A percentile compares a stretch with the other conserved stretches of the same genome.
These are phyloP conservation scores for Poeciliopsis presidionis DNA, from an alignment of 2,797 vertebrate species.

Conservation along the genomic window DNA sequence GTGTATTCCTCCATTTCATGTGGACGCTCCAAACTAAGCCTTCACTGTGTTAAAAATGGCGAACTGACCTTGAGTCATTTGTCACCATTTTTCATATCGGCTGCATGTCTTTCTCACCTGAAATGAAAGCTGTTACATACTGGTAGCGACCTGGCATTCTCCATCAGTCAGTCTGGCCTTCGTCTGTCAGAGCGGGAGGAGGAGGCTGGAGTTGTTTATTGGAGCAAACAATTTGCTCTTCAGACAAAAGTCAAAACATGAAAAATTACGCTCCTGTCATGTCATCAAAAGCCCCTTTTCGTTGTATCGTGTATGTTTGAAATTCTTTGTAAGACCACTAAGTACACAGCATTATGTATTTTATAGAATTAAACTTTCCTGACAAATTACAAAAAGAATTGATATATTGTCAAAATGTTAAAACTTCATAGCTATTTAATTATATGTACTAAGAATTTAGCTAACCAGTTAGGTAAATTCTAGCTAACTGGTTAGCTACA, in stretches of 20 bases:
- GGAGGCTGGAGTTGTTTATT: slow-evolving; percentile 25
- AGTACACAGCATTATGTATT: not conserved
- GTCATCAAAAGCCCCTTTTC: not conserved
- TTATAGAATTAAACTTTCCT: not conserved
- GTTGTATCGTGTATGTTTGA: slow-evolving; percentile 1
- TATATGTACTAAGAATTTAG: not conserved
- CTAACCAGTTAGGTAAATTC: not conserved
- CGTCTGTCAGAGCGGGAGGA: slow-evolving; percentile 40
- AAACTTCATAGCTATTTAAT: not conserved
- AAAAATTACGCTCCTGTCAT: slow-evolving; percentile 26
- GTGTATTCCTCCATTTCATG: slow-evolving; percentile 50
- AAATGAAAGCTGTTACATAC: slow-evolving; percentile 50
- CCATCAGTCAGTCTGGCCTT: slow-evolving; percentile 64
- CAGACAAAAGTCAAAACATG: slow-evolving; percentile 35
- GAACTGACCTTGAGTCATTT: slow-evolving; percentile 68
- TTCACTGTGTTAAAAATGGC: slow-evolving; percentile 57
- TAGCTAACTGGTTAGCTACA: not conserved
- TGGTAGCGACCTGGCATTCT: slow-evolving; percentile 36
- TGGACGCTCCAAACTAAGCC: slow-evolving; percentile 25
- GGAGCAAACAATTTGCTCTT: slow-evolving; percentile 41
- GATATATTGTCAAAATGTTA: not conserved
- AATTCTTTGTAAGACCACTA: not conserved
- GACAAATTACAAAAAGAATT: not conserved
- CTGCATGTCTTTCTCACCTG: slow-evolving; percentile 33
- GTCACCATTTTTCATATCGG: slow-evolving; percentile 47